Evolutionary conservation across 2,113 vertebrate genomes (phyloP).

Genomic region (Podarcis cretensis): DNA sequence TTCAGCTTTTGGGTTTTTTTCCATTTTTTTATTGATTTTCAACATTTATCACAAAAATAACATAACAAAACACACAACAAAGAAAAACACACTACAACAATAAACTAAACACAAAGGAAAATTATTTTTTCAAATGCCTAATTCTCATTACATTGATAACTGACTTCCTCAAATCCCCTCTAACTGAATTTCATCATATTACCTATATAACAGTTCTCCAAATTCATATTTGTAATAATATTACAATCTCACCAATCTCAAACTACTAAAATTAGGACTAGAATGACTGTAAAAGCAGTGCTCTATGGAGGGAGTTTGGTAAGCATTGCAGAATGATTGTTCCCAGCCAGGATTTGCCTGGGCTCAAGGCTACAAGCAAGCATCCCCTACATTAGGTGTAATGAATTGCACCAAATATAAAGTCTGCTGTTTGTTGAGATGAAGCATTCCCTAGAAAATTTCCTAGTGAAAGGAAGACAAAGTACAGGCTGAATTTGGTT

Average conservation of each 20-base stretch:
- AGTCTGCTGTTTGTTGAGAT: not conserved
- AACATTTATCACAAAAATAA: too few relatives aligned
- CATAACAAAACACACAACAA: too few relatives aligned
- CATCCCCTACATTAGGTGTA: not conserved
- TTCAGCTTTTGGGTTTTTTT: too few relatives aligned
- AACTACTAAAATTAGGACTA: not conserved
- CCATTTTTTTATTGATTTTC: too few relatives aligned
- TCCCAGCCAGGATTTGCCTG: not conserved
- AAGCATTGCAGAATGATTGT: not conserved
- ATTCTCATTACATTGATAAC: too few relatives aligned
- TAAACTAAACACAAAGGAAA: too few relatives aligned
- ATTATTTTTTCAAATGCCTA: too few relatives aligned
- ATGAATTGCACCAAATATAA: not conserved
- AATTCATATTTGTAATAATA: too few relatives aligned
- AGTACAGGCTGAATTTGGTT: not conserved
- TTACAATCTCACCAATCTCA: not conserved
- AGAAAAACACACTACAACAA: too few relatives aligned
- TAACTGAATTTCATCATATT: too few relatives aligned
- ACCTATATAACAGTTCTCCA: too few relatives aligned
- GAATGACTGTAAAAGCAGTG: not conserved
- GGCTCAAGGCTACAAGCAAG: not conserved
- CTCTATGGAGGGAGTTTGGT: not conserved
- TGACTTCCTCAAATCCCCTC: too few relatives aligned
- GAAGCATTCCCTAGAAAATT: conserved; percentile 1
- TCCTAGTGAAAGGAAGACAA: conserved; percentile 10